Conservation (phyloP, 2,113 vertebrate genomes). For the Rhizomys pruinosus region DNA sequence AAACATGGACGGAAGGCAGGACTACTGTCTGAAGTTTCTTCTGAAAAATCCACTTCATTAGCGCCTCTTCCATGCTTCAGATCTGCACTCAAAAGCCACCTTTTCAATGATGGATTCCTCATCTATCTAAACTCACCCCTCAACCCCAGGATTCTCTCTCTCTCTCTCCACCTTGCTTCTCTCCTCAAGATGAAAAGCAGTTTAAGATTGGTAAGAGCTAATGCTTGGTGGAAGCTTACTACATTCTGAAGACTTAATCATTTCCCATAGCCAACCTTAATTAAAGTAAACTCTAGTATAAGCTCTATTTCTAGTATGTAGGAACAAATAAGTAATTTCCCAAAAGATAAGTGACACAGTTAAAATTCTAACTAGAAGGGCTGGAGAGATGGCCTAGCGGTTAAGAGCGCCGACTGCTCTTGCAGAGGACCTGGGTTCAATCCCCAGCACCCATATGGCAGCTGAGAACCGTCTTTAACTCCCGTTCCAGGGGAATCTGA, state of each 20-base stretch:
- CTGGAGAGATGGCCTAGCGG: too few relatives aligned
- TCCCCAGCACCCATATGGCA: too few relatives aligned
- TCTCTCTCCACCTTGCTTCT: neutral
- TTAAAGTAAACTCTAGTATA: conserved; percentile 19
- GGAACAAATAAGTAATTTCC: neutral
- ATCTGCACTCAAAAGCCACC: neutral
- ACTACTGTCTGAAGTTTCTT: neutral
- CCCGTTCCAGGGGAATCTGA: too few relatives aligned
- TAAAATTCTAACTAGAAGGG: conserved; percentile 10
- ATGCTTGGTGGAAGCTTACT: neutral
- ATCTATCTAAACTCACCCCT: neutral
- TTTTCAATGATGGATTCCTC: neutral
- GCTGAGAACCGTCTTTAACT: too few relatives aligned
- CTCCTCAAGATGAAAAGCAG: neutral
- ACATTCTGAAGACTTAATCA: neutral
- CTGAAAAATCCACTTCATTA: neutral
- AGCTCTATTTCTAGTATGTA: conserved; percentile 8
- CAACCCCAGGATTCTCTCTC: neutral
- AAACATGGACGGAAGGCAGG: neutral
- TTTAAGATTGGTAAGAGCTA: neutral
- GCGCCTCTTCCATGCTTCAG: neutral
- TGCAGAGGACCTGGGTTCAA: too few relatives aligned
- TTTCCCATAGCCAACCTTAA: neutral
- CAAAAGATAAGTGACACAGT: neutral
- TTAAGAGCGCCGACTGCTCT: too few relatives aligned